phyloP scores from a whole-genome alignment of 2,113 vertebrate genomes.

The Plestiodon gilberti region DNA sequence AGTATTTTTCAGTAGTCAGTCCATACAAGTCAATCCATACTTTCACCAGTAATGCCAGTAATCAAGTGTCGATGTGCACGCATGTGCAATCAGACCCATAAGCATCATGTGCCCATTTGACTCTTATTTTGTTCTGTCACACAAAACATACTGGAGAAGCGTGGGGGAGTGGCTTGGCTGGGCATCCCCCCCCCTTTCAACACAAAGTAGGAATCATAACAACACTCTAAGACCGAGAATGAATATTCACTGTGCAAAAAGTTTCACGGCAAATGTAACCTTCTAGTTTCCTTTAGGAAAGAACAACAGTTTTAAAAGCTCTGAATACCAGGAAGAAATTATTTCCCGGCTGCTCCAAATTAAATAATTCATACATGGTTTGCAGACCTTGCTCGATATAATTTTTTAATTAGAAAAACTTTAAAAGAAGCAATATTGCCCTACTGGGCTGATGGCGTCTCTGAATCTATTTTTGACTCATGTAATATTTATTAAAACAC shows the following conservation, averaged over 20 bases:
- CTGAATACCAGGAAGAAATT: not conserved
- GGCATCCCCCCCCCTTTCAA: not conserved
- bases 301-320: not conserved
- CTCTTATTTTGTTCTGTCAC: no score
- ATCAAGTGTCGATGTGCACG: no score
- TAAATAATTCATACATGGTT: slow-evolving; percentile 47
- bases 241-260: not conserved
- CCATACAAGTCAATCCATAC: no score
- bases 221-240: not conserved
- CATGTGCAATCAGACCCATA: no score
- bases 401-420: slow-evolving; percentile 49
- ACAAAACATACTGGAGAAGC: not conserved
- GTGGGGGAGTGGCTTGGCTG: no score
- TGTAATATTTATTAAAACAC: slow-evolving; percentile 62
- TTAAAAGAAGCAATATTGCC: slow-evolving; percentile 42
- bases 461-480: slow-evolving; percentile 43
- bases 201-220: not conserved
- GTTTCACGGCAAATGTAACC: not conserved
- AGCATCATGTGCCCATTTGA: no score
- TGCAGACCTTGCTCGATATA: slow-evolving; percentile 23
- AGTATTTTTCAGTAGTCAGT: no score
- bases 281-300: slow-evolving; percentile 15
- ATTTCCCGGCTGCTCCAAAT: slow-evolving; percentile 9
- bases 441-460: slow-evolving; percentile 20
- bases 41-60: no score